Base-by-base conservation (phyloP, 1,140 invertebrate genomes). In the Drosophila repletoides region DNA sequence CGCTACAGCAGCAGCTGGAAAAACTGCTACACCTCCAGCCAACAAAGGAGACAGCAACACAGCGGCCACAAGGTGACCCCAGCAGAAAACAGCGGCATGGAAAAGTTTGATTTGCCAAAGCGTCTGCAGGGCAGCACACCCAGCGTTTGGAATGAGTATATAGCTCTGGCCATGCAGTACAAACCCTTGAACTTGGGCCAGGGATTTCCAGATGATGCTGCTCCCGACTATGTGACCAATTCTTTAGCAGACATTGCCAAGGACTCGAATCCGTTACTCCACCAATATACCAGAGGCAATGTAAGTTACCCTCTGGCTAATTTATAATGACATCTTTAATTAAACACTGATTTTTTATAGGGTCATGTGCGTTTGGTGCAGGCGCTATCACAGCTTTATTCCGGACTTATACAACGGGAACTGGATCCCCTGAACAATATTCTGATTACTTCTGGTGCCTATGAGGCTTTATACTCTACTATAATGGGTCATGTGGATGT, bases 131-230 rank as follows among this genome's bases (percentile, higher is more conserved):
- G 93, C 53, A 92, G 93, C n/a, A 91, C 91, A 79, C 91, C 92
- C 61, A 93, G 92, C 72, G 92, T 93, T 1, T 93, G 92, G 98
- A 96, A 98, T 17, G 98, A 99, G 91, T 99, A 99, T 90, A 97
- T 96, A 59, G 93, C 95, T 60, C 90, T 99, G 34, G 96, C 96
- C 15, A 88, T 93, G 36, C 94, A 99, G 74, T 93, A 97, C 79
- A 97, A 99, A 79, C 97, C 98, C 0, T 89, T 98, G 6, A 99
- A 99, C 91, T 92, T 99, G 26, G 98, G 98, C 0, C 98, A 99
- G 93, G 98, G 98, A 1, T 99, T 99, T 91, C 98, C 98, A 0
- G 98, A 99, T 90, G 98, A 96, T 92, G 93, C 95, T 73, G 94
- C 97, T 10, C 97, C 98, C 0, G 91, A 94, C 29, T 94, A 95